These are phyloP conservation scores for Steinernema khuongi DNA, from an alignment of 1,140 invertebrate genomes.

Conservation along the genomic window DNA sequence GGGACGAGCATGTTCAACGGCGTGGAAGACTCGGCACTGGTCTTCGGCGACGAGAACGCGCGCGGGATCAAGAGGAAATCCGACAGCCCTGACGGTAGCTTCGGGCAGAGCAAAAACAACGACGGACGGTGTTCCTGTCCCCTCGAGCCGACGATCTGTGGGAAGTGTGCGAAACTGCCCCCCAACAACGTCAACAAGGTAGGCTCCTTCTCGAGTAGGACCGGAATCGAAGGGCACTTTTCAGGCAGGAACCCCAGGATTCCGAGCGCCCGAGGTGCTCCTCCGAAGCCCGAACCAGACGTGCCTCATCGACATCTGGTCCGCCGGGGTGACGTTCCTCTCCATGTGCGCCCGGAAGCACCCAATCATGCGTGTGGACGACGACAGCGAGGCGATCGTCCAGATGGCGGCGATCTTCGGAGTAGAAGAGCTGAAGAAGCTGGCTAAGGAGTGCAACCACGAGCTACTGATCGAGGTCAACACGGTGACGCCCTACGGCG, in stretches of 20 bases:
- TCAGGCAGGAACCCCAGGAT: slow-evolving; percentile 76
- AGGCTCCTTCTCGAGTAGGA: slow-evolving; percentile 10
- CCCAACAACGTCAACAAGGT: slow-evolving; percentile 69
- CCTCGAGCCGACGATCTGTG: slow-evolving; percentile 4
- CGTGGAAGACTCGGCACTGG: not conserved
- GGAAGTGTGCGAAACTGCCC: slow-evolving; percentile 64
- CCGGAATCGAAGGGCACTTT: not conserved
- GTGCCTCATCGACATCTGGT: slow-evolving; percentile 82
- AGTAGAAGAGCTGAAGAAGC: not conserved
- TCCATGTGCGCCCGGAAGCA: slow-evolving; percentile 2
- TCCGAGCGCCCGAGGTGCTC: slow-evolving; percentile 79
- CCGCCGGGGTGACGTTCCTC: slow-evolving; percentile 76
- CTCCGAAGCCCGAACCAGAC: slow-evolving; percentile 72
- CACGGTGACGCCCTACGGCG: not conserved
- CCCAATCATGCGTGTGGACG: not conserved
- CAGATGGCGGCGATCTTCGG: not conserved
- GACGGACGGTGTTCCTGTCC: not conserved
- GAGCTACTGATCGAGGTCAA: not conserved
- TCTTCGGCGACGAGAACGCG: not conserved
- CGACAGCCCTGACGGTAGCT: not conserved
- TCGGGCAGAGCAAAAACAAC: not conserved
- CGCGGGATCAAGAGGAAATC: not conserved
- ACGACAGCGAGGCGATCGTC: not conserved
- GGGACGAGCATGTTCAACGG: not conserved
- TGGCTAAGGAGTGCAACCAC: not conserved